These are phyloP conservation scores for Pelobates cultripes DNA, from an alignment of 2,797 vertebrate species.

Conservation along the genomic window DNA sequence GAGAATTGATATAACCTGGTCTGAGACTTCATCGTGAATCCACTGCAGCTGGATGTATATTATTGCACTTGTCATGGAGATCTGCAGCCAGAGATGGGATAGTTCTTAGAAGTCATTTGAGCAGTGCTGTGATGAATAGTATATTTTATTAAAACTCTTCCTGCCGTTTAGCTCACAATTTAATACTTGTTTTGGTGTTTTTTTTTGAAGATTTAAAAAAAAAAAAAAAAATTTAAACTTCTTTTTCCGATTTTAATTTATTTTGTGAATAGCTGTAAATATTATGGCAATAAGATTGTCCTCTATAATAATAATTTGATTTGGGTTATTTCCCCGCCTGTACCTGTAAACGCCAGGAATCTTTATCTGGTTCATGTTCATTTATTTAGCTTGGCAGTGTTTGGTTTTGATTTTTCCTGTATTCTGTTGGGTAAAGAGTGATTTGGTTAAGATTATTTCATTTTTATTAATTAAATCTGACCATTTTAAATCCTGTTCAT, in stretches of 20 bases:
- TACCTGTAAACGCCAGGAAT: not conserved
- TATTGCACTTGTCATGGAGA: not conserved
- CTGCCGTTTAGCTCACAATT: not conserved
- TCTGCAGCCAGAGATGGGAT: not conserved
- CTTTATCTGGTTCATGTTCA: not conserved
- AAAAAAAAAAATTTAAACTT: not conserved
- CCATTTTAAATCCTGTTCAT: slow-evolving; percentile 18
- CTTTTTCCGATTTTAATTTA: slow-evolving; percentile 6
- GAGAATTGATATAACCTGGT: slow-evolving; percentile 55
- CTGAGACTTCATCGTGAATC: slow-evolving; percentile 43
- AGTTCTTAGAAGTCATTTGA: not conserved
- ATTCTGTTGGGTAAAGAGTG: not conserved
- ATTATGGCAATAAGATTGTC: not conserved
- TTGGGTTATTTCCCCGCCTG: not conserved
- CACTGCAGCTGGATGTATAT: not conserved
- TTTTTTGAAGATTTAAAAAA: not conserved
- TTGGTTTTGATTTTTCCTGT: not conserved
- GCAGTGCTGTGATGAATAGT: not conserved
- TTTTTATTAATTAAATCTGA: slow-evolving; percentile 21
- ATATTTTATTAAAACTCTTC: not conserved
- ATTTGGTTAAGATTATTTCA: not conserved
- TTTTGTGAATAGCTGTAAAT: slow-evolving; percentile 33
- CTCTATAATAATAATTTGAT: not conserved
- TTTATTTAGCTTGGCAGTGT: not conserved
- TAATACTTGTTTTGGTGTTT: not conserved